Base-by-base conservation (phyloP, 1,140 invertebrate species). In the Tetragonula clypearis region DNA sequence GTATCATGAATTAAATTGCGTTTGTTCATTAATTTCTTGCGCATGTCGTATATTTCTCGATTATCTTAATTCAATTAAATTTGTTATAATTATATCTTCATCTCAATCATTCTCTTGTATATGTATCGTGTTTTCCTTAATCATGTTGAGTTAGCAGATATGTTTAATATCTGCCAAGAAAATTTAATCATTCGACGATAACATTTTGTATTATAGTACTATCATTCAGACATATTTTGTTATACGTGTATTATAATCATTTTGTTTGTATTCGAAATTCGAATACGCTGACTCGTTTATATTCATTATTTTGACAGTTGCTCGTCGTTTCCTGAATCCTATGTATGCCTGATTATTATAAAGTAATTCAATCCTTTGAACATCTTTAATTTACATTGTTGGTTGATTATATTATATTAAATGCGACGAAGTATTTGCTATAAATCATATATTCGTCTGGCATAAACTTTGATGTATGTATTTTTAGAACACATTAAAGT, bases 11-110 rank as follows among this genome's bases (percentile, higher is more conserved):
- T 85, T 53, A 81, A 87, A 87, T 49, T 65, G n/a, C 58, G 19
- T 79, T 55, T 79, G 19, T 77, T 41, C 66, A 19, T 72, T 81
- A 55, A 77, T 84, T 86, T 84, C 80, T 90, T 90, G 86, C 93
- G 93, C 92, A 92, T 94, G 93, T 93, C 91, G 92, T 94, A 93
- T 94, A 92, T 92, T 93, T 94, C 90, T 93, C 93, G 93, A 91
- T 93, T 93, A 93, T 87, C 92, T 94, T 93, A 94, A 85, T 91
- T 93, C 92, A 93, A 91, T 93, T 93, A 91, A 88, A 92, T 94
- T 93, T 93, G 92, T 94, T 93, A 93, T 93, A 94, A 93, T 94
- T 92, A 93, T 94, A 93, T 92, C 92, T 93, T 93, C 90, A 93
- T 93, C 88, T 92, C 90, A 88, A 84, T 92, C 79, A 73, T 87